Percentiles rank a stretch among this genome's conserved stretches.
phyloP scores from a whole-genome alignment of 2,888 invertebrate genomes.

The Cataglyphis livida region DNA sequence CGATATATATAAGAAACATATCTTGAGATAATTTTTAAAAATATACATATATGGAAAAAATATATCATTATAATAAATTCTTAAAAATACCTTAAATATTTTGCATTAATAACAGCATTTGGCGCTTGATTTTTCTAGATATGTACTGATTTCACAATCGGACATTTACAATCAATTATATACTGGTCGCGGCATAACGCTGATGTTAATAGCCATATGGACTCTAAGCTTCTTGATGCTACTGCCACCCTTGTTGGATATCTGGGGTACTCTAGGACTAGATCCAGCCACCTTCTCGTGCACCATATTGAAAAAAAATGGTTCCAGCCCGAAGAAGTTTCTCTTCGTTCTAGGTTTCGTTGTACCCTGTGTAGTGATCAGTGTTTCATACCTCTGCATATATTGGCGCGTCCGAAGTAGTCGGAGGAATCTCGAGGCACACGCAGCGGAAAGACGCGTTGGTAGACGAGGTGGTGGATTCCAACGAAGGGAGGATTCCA shows the following conservation, averaged over 20 bases:
- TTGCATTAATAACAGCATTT: background rate
- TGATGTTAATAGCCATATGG: constrained; percentile 94
- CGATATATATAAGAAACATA: background rate
- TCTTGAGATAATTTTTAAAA: background rate
- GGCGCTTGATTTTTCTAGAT: constrained; percentile 87
- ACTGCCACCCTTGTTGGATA: constrained; percentile 92
- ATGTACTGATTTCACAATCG: constrained; percentile 94
- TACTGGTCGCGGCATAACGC: constrained; percentile 90
- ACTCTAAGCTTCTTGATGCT: constrained; percentile 88
- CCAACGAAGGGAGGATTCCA: constrained; percentile 90
- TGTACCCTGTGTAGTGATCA: constrained; percentile 94
- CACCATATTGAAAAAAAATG: constrained; percentile 93
- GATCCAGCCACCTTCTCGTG: constrained; percentile 94
- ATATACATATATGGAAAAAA: background rate
- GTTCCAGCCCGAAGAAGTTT: constrained; percentile 93
- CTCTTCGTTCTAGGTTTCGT: constrained; percentile 94
- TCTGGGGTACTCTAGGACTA: constrained; percentile 95
- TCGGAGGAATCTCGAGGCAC: constrained; percentile 90
- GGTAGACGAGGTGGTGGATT: constrained; percentile 84
- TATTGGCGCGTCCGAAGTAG: constrained; percentile 92
- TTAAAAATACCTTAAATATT: background rate
- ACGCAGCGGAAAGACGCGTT: constrained; percentile 88
- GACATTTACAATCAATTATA: constrained; percentile 93
- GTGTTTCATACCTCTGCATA: constrained; percentile 94
- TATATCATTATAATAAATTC: background rate